Percentiles rank a stretch among this genome's conserved stretches.
phyloP scores from a whole-genome alignment of 1,140 invertebrate species.

The Calephelis virginiensis region DNA sequence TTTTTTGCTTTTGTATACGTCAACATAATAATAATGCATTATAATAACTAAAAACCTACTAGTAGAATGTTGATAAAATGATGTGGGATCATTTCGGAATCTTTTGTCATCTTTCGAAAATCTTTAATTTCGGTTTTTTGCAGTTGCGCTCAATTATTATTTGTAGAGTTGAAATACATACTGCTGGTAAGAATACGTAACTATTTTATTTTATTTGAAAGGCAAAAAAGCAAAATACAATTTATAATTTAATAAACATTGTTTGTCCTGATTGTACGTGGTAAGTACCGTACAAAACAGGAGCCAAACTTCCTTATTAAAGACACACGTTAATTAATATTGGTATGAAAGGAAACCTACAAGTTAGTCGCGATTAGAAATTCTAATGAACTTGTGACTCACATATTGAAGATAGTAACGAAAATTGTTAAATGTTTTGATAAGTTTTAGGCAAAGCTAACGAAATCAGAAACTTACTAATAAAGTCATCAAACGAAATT shows the following conservation, averaged over 20 bases:
- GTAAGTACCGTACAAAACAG: conserved; percentile 25
- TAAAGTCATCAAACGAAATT: conserved; percentile 4
- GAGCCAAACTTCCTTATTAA: conserved; percentile 61
- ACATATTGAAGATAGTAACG: conserved; percentile 40
- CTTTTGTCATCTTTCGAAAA: too few species aligned
- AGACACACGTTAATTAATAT: conserved; percentile 70
- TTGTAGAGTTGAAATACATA: too few species aligned
- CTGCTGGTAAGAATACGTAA: too few species aligned
- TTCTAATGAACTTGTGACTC: conserved; percentile 50
- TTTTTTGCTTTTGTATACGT: too few species aligned
- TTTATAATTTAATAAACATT: background rate
- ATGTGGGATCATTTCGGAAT: too few species aligned
- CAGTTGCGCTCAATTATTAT: too few species aligned
- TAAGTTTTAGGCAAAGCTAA: conserved; percentile 43
- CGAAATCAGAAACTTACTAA: conserved; percentile 19
- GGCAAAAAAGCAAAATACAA: too few species aligned
- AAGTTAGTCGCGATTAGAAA: conserved; percentile 63
- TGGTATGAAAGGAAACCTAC: conserved; percentile 67
- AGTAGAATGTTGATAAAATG: too few species aligned
- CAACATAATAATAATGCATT: too few species aligned
- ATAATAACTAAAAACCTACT: too few species aligned
- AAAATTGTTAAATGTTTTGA: conserved; percentile 44
- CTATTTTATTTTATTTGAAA: too few species aligned
- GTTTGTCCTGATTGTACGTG: conserved; percentile 11
- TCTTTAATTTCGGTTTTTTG: too few species aligned